Percentiles rank a stretch among this genome's conserved stretches.
Evolutionary conservation across 2,113 vertebrate species (phyloP).

Genomic region (Crotalus horridus): DNA sequence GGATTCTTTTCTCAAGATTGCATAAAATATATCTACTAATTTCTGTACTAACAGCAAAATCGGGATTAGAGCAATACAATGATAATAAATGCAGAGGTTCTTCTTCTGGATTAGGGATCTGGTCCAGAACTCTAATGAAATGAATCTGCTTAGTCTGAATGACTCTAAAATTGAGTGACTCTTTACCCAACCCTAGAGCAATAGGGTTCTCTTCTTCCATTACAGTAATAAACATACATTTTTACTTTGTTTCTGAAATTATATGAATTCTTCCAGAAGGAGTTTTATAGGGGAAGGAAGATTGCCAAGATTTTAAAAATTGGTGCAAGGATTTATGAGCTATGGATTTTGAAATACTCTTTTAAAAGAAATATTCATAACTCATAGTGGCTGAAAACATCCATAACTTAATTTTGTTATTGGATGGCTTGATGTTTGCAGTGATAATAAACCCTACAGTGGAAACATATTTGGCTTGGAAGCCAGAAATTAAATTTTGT

Average conservation of each 20-base stretch:
- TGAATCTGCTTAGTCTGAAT: background rate
- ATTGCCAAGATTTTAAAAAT: background rate
- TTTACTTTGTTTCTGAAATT: background rate
- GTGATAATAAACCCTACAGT: background rate
- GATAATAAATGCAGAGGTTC: background rate
- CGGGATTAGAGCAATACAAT: background rate
- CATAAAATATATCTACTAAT: slow-evolving; percentile 50
- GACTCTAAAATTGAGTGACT: background rate
- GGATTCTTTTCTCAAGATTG: slow-evolving; percentile 50
- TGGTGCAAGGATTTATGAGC: background rate
- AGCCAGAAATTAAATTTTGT: background rate
- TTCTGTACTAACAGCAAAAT: background rate
- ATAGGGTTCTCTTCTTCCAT: background rate
- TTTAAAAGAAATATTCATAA: background rate
- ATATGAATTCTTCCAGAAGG: background rate
- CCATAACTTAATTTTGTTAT: background rate
- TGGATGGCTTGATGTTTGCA: background rate
- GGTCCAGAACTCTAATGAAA: background rate
- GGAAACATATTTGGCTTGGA: background rate
- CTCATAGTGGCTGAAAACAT: background rate
- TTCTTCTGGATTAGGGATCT: background rate
- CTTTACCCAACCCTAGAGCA: background rate
- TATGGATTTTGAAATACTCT: background rate
- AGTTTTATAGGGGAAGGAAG: background rate
- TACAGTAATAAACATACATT: background rate